Base-by-base conservation (phyloP, 2,113 vertebrate genomes). In the Otus sunia region DNA sequence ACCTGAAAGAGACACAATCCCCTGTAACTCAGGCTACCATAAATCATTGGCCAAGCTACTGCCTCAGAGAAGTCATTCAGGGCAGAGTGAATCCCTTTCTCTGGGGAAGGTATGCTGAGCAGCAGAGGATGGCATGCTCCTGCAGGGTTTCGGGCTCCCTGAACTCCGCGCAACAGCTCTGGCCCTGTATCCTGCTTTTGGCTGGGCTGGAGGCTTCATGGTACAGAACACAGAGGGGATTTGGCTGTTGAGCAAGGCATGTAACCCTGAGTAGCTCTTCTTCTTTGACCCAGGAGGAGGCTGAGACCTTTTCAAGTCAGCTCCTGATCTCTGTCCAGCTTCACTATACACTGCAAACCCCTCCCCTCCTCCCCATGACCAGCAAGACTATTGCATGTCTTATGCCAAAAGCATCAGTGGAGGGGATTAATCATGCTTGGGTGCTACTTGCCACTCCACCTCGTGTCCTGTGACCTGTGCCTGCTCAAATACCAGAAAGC, bases 101-200 rank as follows among this genome's bases (percentile, higher is more conserved):
- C 30, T 1, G 11, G 4, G n/a, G 36, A 29, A 66, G 20, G 7
- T 59, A 11, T 80, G 36, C 45, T 2, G 17, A 76, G 45, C 4
- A 18, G 22, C 27, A 11, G 32, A 60, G 32, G 26, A 41, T 0
- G 0, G 58, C 71, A 41, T 12, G 15, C 2, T 67, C 11, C 23
- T 52, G 39, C 5, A 45, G 58, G 15, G 10, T 41, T 83, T 88
- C 41, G 59, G n/a, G n/a, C 5, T 86, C 36, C 14, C 34, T 29
- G 9, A 62, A 62, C n/a, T 52, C 32, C 32, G 25, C 1, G 1
- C 15, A 45, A 22, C 10, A 36, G 17, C 50, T 79, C 45, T 27
- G n/a, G 32, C 25, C 12, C 12, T 45, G 6, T 23, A n/a, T 27
- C 9, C 2, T 2, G 27, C 29, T 55, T 32, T 64, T 53, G 20